A percentile compares a stretch with the other conserved stretches of the same genome.
Evolutionary conservation across 2,888 invertebrate genomes (phyloP).

Genomic region (Leptarthrus brevirostris): DNA sequence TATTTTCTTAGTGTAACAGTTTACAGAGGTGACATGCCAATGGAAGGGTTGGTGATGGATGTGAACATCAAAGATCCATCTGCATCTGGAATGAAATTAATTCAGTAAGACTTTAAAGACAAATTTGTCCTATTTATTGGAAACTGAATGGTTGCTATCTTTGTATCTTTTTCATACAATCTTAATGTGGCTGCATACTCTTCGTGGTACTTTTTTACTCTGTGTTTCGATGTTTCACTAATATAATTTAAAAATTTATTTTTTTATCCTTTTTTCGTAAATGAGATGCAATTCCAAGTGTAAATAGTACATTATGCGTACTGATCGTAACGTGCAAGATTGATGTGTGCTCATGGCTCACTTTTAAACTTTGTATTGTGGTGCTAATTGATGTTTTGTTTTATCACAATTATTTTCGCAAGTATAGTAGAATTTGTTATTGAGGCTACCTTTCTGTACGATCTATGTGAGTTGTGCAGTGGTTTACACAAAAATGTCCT

Average conservation of each 20-base stretch:
- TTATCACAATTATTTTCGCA: not conserved
- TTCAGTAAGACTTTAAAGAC: constrained; percentile 59
- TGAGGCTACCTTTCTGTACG: not conserved
- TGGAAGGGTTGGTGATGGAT: constrained; percentile 58
- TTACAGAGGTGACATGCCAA: constrained; percentile 65
- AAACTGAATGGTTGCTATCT: constrained; percentile 45
- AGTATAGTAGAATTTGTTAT: not conserved
- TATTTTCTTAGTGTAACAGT: constrained; percentile 61
- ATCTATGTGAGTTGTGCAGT: not conserved
- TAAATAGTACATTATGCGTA: no score
- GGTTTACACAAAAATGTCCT: not conserved
- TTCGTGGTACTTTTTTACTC: constrained; percentile 33
- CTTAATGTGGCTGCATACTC: constrained; percentile 30
- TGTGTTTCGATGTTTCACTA: constrained; percentile 39
- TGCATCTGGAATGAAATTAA: constrained; percentile 52
- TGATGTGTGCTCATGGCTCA: not conserved
- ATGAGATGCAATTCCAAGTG: not conserved
- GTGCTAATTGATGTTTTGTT: not conserved
- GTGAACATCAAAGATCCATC: constrained; percentile 49
- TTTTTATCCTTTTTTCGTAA: not conserved
- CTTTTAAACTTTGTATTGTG: not conserved
- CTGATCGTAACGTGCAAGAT: not conserved
- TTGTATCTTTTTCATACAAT: constrained; percentile 33
- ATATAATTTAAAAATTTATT: not conserved
- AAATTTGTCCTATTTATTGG: constrained; percentile 47